These are phyloP conservation scores for Caerostris extrusa DNA, from an alignment of 1,140 invertebrate genomes.

Conservation along the genomic window DNA sequence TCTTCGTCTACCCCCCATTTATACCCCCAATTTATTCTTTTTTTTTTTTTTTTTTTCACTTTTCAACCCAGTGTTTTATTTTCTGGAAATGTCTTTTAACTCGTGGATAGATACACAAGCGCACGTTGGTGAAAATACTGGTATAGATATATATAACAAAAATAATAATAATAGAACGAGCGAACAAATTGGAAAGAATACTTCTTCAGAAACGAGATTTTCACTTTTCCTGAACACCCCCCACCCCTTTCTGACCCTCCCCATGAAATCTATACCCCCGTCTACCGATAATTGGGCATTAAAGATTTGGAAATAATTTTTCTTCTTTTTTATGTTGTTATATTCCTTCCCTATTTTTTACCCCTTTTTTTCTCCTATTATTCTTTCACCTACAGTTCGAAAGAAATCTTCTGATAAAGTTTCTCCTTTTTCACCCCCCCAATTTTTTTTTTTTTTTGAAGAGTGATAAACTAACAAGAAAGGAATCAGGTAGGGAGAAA, in stretches of 20 bases:
- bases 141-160: background rate
- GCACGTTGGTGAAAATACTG: background rate
- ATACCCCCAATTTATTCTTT: conserved; percentile 41
- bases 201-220: conserved; percentile 65
- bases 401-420: background rate
- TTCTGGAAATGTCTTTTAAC: conserved; percentile 72
- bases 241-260: background rate
- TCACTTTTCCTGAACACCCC: conserved; percentile 23
- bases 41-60: conserved; percentile 20
- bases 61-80: conserved; percentile 56
- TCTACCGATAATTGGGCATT: conserved; percentile 76
- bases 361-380: background rate
- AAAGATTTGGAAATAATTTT: conserved; percentile 77
- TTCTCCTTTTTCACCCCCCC: background rate
- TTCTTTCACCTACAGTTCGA: background rate
- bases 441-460: background rate
- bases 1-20: background rate
- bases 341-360: background rate
- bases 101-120: conserved; percentile 33
- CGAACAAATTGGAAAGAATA: conserved; percentile 69
- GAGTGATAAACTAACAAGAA: conserved; percentile 40
- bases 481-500: background rate
- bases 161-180: background rate
- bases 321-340: background rate
- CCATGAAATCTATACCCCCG: conserved; percentile 57